Evolutionary conservation across 2,113 vertebrate genomes (phyloP).

Genomic region (Scomber japonicus): DNA sequence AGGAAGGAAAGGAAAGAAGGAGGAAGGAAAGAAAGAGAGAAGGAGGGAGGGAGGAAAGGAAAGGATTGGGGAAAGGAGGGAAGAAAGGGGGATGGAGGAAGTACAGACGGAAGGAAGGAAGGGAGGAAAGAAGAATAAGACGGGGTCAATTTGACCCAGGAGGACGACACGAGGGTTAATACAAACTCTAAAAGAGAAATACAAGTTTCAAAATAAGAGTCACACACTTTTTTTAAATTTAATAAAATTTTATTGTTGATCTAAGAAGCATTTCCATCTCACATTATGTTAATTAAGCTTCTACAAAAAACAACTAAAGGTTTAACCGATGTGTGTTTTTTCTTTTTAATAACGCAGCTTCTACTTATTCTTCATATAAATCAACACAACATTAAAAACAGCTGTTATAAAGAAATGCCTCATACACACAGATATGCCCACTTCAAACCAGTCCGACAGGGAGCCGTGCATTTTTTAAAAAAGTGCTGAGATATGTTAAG

Average conservation of each 20-base stretch:
- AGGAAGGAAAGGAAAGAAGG: no score
- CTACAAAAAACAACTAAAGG: neutral
- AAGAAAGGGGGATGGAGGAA: no score
- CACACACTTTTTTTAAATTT: neutral
- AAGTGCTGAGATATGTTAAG: neutral
- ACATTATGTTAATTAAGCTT: neutral
- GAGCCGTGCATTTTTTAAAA: slow-evolving; percentile 4
- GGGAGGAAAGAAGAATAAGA: no score
- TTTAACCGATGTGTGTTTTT: neutral
- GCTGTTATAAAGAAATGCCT: neutral
- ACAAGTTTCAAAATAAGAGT: neutral
- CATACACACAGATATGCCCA: neutral
- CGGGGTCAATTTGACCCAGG: no score
- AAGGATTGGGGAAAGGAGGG: no score
- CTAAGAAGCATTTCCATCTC: slow-evolving; percentile 39
- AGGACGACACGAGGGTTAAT: no score
- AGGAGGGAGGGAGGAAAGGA: no score
- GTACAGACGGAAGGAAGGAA: no score
- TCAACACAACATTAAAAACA: slow-evolving; percentile 5
- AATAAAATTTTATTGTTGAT: slow-evolving; percentile 60
- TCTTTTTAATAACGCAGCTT: neutral
- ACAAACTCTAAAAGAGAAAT: neutral
- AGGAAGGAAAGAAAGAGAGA: no score
- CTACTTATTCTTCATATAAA: slow-evolving; percentile 14
- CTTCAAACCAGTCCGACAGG: slow-evolving; percentile 8